A percentile compares a stretch with the other conserved stretches of the same genome.
Evolutionary conservation across 2,113 vertebrate genomes (phyloP).

Genomic region (Dipodomys merriami): DNA sequence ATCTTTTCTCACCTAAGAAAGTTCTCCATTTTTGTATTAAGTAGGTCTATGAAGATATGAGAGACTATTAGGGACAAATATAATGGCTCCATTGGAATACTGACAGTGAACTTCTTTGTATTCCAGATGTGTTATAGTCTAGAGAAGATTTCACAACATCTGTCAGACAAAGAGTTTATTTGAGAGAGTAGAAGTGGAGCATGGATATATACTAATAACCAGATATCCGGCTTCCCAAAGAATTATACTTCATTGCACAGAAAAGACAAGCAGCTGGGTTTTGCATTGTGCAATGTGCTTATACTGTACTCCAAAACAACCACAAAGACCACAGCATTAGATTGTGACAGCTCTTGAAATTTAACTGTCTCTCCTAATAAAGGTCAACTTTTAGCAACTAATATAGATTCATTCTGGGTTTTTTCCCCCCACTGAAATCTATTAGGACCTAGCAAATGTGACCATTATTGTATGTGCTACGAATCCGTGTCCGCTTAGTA

Average conservation of each 20-base stretch:
- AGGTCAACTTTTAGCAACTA: conserved; percentile 59
- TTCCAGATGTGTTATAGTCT: conserved; percentile 75
- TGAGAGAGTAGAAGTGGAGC: conserved; percentile 66
- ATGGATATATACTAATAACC: conserved; percentile 73
- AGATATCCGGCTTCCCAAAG: conserved; percentile 74
- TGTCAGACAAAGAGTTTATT: conserved; percentile 75
- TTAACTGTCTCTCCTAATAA: conserved; percentile 69
- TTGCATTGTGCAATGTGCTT: conserved; percentile 65
- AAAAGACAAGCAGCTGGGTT: conserved; percentile 75
- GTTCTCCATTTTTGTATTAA: conserved; percentile 42
- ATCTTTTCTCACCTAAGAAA: conserved; percentile 47
- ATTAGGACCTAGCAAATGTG: conserved; percentile 47
- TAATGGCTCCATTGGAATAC: conserved; percentile 41
- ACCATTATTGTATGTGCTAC: not conserved
- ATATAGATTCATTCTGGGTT: not conserved
- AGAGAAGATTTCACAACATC: conserved; percentile 64
- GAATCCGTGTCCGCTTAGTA: not conserved
- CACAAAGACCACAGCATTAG: conserved; percentile 67
- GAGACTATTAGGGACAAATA: conserved; percentile 32
- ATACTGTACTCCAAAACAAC: conserved; percentile 65
- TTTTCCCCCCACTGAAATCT: not conserved
- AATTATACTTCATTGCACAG: conserved; percentile 70
- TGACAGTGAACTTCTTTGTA: conserved; percentile 64
- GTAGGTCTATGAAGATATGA: not conserved
- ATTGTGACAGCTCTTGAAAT: conserved; percentile 74